phyloP scores from a whole-genome alignment of 1,140 invertebrate genomes.

The Radopholus similis region DNA sequence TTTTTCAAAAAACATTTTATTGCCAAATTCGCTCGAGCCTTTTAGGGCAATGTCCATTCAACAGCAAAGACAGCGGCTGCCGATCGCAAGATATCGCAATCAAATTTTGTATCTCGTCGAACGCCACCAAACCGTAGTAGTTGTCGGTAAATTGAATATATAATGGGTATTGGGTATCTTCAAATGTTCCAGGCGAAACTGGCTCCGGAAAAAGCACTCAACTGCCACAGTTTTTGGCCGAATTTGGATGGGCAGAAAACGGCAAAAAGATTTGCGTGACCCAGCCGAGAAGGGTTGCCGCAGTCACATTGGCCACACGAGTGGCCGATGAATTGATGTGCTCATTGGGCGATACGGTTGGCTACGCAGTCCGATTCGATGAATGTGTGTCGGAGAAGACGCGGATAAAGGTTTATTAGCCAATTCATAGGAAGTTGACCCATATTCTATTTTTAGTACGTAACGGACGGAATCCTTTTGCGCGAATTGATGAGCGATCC shows the following conservation, averaged over 20 bases:
- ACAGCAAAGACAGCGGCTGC: conserved; percentile 51
- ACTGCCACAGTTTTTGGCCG: conserved; percentile 84
- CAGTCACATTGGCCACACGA: conserved; percentile 78
- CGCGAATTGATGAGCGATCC: conserved; percentile 45
- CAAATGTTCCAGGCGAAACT: conserved; percentile 73
- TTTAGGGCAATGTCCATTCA: conserved; percentile 57
- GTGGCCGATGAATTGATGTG: conserved; percentile 83
- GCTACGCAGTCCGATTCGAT: conserved; percentile 88
- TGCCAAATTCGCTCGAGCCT: no score
- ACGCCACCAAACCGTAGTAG: conserved; percentile 61
- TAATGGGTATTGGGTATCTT: not conserved
- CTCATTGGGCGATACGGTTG: conserved; percentile 76
- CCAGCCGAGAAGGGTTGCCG: conserved; percentile 83
- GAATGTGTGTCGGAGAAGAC: conserved; percentile 70
- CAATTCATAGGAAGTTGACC: conserved; percentile 65
- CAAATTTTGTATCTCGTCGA: conserved; percentile 57
- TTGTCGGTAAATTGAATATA: conserved; percentile 71
- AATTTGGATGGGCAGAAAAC: conserved; percentile 75
- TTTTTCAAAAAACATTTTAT: no score
- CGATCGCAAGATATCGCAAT: conserved; percentile 55
- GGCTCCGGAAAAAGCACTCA: conserved; percentile 96
- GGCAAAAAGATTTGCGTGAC: conserved; percentile 76
- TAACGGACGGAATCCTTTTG: conserved; percentile 48
- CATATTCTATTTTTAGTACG: conserved; percentile 77
- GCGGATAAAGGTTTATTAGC: conserved; percentile 73